Conservation (phyloP, 2,888 invertebrate species). For the Clitarchus hookeri region DNA sequence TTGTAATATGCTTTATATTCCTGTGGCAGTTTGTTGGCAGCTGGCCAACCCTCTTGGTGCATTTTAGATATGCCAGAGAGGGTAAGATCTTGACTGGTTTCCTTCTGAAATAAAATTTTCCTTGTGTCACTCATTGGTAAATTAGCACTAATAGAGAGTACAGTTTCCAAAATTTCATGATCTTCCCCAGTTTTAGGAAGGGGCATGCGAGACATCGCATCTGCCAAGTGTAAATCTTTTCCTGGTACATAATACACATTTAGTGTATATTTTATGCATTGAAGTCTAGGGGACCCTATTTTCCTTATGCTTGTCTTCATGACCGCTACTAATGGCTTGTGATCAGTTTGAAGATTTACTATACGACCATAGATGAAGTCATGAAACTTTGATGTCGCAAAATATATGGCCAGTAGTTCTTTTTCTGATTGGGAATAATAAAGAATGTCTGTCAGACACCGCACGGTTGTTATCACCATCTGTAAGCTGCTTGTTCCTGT, state of each 20-base stretch:
- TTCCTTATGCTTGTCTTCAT: neutral
- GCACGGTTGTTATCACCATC: neutral
- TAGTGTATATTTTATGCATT: neutral
- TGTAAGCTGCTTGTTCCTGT: too few relatives aligned
- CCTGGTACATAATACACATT: too few relatives aligned
- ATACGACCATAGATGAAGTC: neutral
- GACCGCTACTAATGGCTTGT: neutral
- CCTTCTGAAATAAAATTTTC: neutral
- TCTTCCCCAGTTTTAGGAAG: neutral
- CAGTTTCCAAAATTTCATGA: neutral
- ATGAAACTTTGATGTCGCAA: constrained; percentile 4
- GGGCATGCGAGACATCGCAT: neutral
- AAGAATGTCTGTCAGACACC: neutral
- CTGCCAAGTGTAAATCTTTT: neutral
- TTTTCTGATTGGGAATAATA: neutral
- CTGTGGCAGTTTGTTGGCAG: too few relatives aligned
- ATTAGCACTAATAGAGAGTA: neutral
- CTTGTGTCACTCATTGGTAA: too few relatives aligned
- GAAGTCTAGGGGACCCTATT: neutral
- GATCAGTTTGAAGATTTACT: neutral
- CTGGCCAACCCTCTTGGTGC: too few relatives aligned
- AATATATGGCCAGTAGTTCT: neutral
- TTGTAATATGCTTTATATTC: too few relatives aligned
- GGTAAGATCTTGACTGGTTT: neutral
- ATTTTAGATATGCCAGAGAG: neutral